Conservation (phyloP, 1,140 invertebrate species). For the Drosophila murphyi region DNA sequence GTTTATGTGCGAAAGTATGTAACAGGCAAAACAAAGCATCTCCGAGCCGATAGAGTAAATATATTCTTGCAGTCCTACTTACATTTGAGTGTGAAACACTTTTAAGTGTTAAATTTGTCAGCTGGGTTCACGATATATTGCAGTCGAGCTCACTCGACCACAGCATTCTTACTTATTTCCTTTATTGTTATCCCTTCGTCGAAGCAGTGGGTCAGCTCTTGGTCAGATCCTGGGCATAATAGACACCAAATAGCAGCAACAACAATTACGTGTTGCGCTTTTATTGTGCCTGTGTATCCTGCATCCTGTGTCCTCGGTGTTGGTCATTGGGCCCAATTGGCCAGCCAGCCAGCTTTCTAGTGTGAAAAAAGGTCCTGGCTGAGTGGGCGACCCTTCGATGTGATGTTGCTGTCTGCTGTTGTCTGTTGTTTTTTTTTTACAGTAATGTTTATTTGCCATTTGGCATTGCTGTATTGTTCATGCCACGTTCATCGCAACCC, state of each 20-base stretch:
- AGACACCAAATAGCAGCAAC: conserved; percentile 26
- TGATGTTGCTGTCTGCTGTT: conserved; percentile 22
- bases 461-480: conserved; percentile 25
- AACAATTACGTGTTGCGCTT: conserved; percentile 78
- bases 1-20: no score
- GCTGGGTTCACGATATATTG: no score
- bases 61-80: neutral
- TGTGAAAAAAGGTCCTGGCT: conserved; percentile 50
- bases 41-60: no score
- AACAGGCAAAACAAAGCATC: no score
- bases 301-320: conserved; percentile 1
- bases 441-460: conserved; percentile 77
- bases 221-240: conserved; percentile 8
- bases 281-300: conserved; percentile 51
- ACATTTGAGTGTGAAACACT: conserved; percentile 59
- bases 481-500: conserved; percentile 33
- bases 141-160: no score
- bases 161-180: neutral
- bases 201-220: conserved; percentile 17
- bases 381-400: conserved; percentile 55
- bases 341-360: neutral
- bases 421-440: conserved; percentile 33
- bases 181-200: conserved; percentile 20
- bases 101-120: no score
- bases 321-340: conserved; percentile 43